Evolutionary conservation across 53 echinoderm and acorn worm species (phyloP).

Genomic region (Mesocentrotus franciscanus): DNA sequence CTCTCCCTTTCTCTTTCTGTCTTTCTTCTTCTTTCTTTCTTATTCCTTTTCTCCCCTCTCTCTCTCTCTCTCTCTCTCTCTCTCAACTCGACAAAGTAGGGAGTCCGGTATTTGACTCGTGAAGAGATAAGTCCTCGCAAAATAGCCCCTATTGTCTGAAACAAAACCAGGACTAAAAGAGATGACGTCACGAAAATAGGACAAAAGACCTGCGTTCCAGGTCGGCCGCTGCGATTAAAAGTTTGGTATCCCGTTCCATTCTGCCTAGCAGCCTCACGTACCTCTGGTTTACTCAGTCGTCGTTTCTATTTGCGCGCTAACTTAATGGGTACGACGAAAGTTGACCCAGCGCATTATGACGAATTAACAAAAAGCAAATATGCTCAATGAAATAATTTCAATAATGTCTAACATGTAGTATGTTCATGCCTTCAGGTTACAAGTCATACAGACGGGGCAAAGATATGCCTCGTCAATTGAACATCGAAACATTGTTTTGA

Average conservation of each 20-base stretch:
- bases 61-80: neutral
- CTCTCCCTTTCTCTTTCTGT: neutral
- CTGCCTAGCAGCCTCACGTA: constrained; percentile 13
- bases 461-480: neutral
- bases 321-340: constrained; percentile 5
- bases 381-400: neutral
- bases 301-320: neutral
- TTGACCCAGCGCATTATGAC: neutral
- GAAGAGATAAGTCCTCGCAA: constrained; percentile 25
- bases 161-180: constrained; percentile 17
- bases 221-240: neutral
- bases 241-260: neutral
- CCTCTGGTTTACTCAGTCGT: neutral
- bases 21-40: neutral
- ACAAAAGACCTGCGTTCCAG: neutral
- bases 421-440: neutral
- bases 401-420: neutral
- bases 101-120: constrained; percentile 20
- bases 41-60: neutral
- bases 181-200: neutral
- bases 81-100: neutral
- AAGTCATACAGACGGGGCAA: neutral
- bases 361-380: constrained; percentile 1
- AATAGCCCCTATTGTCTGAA: constrained; percentile 29
- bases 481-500: neutral